Base-by-base conservation (phyloP, 2,113 vertebrate species). In the Odocoileus virginianus region DNA sequence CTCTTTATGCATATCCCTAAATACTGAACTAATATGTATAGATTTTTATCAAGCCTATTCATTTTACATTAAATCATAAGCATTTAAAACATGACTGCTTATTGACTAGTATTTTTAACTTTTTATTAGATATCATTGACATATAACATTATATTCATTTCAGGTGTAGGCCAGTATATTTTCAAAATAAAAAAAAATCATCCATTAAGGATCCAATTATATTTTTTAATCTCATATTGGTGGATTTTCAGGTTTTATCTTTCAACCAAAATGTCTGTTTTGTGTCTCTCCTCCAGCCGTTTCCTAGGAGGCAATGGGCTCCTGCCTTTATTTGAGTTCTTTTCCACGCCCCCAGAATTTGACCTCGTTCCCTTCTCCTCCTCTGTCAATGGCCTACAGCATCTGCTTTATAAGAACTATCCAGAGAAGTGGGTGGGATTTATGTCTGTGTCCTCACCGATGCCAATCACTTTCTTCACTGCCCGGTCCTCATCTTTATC, bases 181-280 rank as follows among this genome's bases (percentile, higher is more conserved):
- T 89, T 76, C 9, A 9, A 78, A 67, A 79, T 13, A 88, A 3
- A 79, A 30, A 54, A 54, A 30, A 47, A 86, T 61, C 40, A 36
- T 28, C n/a, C 14, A 33, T 54, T 50, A 82, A 6, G 7, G 2
- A 4, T 40, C 87, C 82, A 95, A 78, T 9, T 9, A 1, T 76
- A 92, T 71, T 84, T 91, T 10, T 67, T 47, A 79, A 85, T 1
- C 6, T 79, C 30, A 7, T 91, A 3, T 45, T 60, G 45, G 17
- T 88, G 9, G 23, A 23, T 71, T 79, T 87, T 91, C 57, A 74
- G 25, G 87, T 93, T 64, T 95, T 76, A 25, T 55, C 61, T 91
- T 95, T 91, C 19, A 85, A 15, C 78, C n/a, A 67, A 91, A 74
- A 85, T 58, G 25, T 15, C 13, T 30, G 12, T 89, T 87, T 45